Base-by-base conservation (phyloP, 2,113 vertebrate genomes). In the Podilymbus podiceps region DNA sequence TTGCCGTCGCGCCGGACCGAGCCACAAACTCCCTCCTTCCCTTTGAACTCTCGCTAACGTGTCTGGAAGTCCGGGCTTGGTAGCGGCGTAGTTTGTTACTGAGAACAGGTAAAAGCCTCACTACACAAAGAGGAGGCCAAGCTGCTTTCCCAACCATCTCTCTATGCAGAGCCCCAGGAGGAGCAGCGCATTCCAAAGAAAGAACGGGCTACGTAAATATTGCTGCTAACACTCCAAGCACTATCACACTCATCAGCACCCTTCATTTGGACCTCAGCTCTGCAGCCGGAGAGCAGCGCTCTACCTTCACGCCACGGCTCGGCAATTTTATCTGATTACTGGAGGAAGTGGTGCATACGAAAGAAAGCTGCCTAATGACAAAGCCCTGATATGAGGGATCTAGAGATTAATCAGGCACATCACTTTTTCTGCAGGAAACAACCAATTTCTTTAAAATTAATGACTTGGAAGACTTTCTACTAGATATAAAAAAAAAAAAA, bases 171-270 rank as follows among this genome's bases (percentile, higher is more conserved):
- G 66, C 33, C 16, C 5, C 17, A 11, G 74, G 20, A 27, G 33
- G 33, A 88, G 5, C 1, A 53, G 46, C 1, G 1, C 16, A 0
- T 30, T 33, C 12, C n/a, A n/a, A n/a, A n/a, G n/a, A n/a, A n/a
- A n/a, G n/a, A n/a, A 2, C 1, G 5, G 22, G 42, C 60, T 64
- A 13, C 64, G 58, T n/a, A 69, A 82, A 66, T 33, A 35, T 42
- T 66, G 69, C 68, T 71, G 56, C 35, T 35, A 15, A 44, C 35
- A 1, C 72, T 60, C 38, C 50, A 53, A 56, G 58, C 21, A 3
- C 33, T 5, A 3, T 42, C 35, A 15, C 11, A 3, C 58, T 56
- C 76, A 38, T 46, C 33, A 50, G 59, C 63, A 49, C 18, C 56
- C 58, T 38, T 52, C 60, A 6, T n/a, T 12, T 24, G 73, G 53